These are phyloP conservation scores for Cynodonichthys magdalenae DNA, from an alignment of 2,797 vertebrate species.

Conservation along the genomic window DNA sequence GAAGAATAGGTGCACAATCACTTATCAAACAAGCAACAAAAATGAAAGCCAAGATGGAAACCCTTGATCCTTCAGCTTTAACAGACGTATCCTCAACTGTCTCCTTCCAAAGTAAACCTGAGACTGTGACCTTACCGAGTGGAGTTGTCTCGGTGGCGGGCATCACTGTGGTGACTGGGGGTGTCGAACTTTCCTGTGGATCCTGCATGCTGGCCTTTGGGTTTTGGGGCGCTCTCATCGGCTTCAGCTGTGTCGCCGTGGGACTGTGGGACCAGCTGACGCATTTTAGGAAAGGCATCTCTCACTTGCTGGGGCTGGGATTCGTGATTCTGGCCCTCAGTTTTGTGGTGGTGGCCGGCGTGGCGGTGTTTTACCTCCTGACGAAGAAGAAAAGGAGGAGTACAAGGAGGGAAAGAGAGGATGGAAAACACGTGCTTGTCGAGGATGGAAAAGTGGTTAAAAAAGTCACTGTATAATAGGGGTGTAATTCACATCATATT, in stretches of 20 bases:
- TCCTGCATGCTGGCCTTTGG: slow-evolving; percentile 82
- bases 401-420: slow-evolving; percentile 55
- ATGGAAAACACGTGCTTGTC: slow-evolving; percentile 77
- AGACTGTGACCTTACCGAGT: slow-evolving; percentile 72
- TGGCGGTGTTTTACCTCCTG: slow-evolving; percentile 55
- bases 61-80: slow-evolving; percentile 65
- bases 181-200: slow-evolving; percentile 78
- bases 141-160: slow-evolving; percentile 80
- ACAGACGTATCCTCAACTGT: slow-evolving; percentile 54
- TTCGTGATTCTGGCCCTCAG: slow-evolving; percentile 74
- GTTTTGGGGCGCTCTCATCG: slow-evolving; percentile 79
- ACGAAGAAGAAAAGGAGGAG: slow-evolving; percentile 58
- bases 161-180: slow-evolving; percentile 79
- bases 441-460: slow-evolving; percentile 72
- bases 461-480: slow-evolving; percentile 72
- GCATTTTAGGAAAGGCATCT: slow-evolving; percentile 24
- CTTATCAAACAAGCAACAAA: slow-evolving; percentile 8
- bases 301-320: slow-evolving; percentile 74
- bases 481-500: too few species aligned
- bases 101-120: slow-evolving; percentile 71
- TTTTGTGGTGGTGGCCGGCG: slow-evolving; percentile 50
- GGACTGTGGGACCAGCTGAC: slow-evolving; percentile 75
- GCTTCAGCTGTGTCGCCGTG: slow-evolving; percentile 76
- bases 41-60: slow-evolving; percentile 61
- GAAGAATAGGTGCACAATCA: slow-evolving; percentile 21